phyloP scores from a whole-genome alignment of 92 coral and sea anemone species.

The Desmophyllum pertusum region DNA sequence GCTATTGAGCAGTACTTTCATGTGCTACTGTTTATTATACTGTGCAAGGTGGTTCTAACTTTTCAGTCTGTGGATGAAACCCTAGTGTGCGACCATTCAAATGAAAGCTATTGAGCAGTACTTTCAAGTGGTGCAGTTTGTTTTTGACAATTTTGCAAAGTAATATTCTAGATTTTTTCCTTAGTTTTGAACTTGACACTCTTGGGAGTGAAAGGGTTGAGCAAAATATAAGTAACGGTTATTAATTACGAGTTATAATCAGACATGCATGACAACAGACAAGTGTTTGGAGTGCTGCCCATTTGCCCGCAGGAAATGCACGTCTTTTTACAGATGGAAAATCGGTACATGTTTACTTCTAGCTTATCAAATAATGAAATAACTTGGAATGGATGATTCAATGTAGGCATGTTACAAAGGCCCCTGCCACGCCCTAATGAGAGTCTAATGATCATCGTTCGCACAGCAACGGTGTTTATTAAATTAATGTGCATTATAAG shows the following conservation, averaged over 20 bases:
- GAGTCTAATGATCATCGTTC: neutral
- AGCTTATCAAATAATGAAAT: neutral
- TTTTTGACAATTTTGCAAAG: too few species aligned
- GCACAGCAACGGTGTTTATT: slow-evolving; percentile 12
- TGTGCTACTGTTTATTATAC: neutral
- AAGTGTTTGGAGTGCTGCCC: neutral
- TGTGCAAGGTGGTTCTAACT: neutral
- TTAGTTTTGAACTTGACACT: too few species aligned
- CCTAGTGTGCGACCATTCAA: neutral
- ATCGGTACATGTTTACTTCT: neutral
- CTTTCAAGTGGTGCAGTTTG: neutral
- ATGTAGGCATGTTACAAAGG: neutral
- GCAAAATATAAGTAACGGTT: too few species aligned
- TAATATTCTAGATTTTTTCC: too few species aligned
- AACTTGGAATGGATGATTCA: neutral
- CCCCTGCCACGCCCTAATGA: neutral
- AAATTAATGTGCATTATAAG: neutral
- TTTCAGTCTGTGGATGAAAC: neutral
- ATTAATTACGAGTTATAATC: neutral
- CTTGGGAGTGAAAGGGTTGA: neutral
- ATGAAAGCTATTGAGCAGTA: neutral
- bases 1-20: neutral
- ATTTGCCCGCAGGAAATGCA: neutral
- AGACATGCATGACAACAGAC: neutral
- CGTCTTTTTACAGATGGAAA: neutral